Base-by-base conservation (phyloP, 2,888 invertebrate species). In the Lithophane ornitopus region DNA sequence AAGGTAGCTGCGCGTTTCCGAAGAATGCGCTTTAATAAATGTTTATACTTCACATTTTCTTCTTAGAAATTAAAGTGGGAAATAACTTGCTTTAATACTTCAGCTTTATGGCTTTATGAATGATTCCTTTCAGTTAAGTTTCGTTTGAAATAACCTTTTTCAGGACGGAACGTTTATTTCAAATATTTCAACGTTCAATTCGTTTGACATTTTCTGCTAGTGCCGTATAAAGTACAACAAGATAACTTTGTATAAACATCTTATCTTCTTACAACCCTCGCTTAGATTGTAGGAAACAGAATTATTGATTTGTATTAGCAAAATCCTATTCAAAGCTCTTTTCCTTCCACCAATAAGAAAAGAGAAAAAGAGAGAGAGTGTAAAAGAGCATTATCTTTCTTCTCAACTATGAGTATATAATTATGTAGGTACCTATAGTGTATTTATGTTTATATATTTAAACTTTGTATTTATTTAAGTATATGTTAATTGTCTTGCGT, bases 1-100 rank as follows among this genome's bases (percentile, higher is more conserved):
- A 87, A 82, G 89, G 85, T 80, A 85, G 83, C 86, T 79, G 83
- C 74, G 84, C 82, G 79, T 86, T 89, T 81, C 58, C 71, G 68
- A 81, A 84, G 85, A 82, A 82, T 81, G 74, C 75, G 76, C 81
- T 75, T 81, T 78, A 65, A 63, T 56, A 66, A 74, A 74, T 65
- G 54, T 79, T 83, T 79, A 72, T 41, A 68, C 59, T 74, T 58
- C 59, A 80, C 83, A 71, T 46, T 74, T 84, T 63, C 61, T 73
- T 78, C 62, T 49, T 22, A 76, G 34, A 81, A 81, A 80, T 69
- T 81, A 66, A 67, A 79, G 46, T 49, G n/a, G 49, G n/a, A n/a
- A 65, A 56, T 69, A 80, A 80, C 58, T 80, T 28, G 44, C 73
- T 78, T 65, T 65, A 52, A 65, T 59, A 80, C 63, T 73, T 80